Evolutionary conservation across 2,797 vertebrate genomes (phyloP), one percentile per base, ranked within the genome.

Genomic region (Chelmon rostratus): DNA sequence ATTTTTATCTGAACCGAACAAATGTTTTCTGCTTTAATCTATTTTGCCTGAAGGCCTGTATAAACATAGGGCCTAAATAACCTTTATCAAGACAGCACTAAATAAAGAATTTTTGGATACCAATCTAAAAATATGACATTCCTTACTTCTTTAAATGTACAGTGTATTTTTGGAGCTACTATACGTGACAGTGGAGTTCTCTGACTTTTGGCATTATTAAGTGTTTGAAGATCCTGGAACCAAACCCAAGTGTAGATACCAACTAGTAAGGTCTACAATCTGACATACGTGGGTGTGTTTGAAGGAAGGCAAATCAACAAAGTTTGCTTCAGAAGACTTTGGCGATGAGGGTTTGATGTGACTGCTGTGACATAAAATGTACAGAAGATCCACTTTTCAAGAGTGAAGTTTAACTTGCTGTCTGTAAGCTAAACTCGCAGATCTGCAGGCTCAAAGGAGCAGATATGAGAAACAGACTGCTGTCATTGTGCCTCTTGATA

Each of bases 371-470:
- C 54, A 71, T 23, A 8, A 25, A 62, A 40, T 35, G 9, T 61
- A 33, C 18, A 42, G 21, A 28, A 53, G 67, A 42, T 28, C 15
- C 8, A 52, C 16, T 67, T 63, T 38, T 57, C 8, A 19, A 37
- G 44, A 50, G 33, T 52, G 8, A 44, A 33, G 50, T 61, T 54
- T 10, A 74, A 69, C 40, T 62, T 15, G 2, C 54, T 47, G 28
- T 63, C n/a, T 61, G 59, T 38, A 25, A 23, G 58, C 68, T 62
- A 68, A 84, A 68, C 38, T 54, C 49, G 37, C 25, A 67, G 42
- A 76, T 78, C 82, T 47, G 44, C 28, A 46, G 28, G 47, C n/a
- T 65, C 37, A 40, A 68, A 83, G 38, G 16, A 28, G 28, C 75
- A 18, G 33, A 49, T 2, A 0, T 33, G 42, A 33, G 11, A 50